phyloP scores from a whole-genome alignment of 1,140 invertebrate genomes.

The Wiebesia pumilae region DNA sequence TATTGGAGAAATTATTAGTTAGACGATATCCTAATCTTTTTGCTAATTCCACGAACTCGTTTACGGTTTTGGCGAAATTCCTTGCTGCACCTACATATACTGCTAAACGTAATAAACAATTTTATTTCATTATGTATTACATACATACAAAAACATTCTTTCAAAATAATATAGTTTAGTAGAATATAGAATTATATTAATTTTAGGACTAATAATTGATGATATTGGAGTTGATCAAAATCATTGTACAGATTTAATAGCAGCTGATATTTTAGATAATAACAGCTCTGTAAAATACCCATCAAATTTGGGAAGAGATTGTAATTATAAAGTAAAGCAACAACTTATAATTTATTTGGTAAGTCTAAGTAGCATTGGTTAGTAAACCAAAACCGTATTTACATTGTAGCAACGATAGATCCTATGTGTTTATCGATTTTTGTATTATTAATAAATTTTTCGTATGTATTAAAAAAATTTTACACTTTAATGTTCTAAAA shows the following conservation, averaged over 20 bases:
- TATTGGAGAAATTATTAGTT: constrained; percentile 84
- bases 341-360: constrained; percentile 80
- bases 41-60: constrained; percentile 73
- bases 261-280: constrained; percentile 77
- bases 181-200: not conserved
- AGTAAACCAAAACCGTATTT: not conserved
- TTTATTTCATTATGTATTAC: too few relatives aligned
- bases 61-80: constrained; percentile 77
- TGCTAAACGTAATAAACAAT: constrained; percentile 65
- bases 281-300: constrained; percentile 76
- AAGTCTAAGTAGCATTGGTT: constrained; percentile 56
- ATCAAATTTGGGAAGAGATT: constrained; percentile 78
- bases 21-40: constrained; percentile 86
- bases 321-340: constrained; percentile 73
- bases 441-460: too few relatives aligned
- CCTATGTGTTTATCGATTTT: too few relatives aligned
- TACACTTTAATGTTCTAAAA: too few relatives aligned
- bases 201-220: constrained; percentile 63
- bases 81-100: constrained; percentile 68
- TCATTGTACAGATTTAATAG: constrained; percentile 76
- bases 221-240: constrained; percentile 71
- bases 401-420: too few relatives aligned
- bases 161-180: too few relatives aligned
- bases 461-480: too few relatives aligned
- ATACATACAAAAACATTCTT: too few relatives aligned